phyloP scores from a whole-genome alignment of 2,888 invertebrate genomes.

The Trachelus tabidus region DNA sequence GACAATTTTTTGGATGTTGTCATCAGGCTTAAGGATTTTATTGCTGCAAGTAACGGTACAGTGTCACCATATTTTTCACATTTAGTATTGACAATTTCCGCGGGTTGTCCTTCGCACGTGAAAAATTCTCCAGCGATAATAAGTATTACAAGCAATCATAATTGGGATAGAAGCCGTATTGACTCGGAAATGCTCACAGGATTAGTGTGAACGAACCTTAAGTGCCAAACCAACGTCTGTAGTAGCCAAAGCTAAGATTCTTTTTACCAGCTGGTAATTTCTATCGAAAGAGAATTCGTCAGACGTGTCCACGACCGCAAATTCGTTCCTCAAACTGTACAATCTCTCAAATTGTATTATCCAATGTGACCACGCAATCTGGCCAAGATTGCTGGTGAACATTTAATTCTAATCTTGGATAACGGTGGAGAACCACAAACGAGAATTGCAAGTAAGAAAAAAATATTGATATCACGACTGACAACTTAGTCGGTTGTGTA shows the following conservation, averaged over 20 bases:
- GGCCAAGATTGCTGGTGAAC: not conserved
- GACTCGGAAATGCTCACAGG: not conserved
- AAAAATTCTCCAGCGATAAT: not conserved
- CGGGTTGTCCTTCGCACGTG: not conserved
- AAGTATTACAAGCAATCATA: not conserved
- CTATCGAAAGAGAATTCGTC: not conserved
- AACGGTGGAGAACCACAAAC: not conserved
- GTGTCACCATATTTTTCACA: not conserved
- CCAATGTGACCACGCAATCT: not conserved
- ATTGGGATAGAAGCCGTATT: not conserved
- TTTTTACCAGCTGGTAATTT: not conserved
- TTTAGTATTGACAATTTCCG: not conserved
- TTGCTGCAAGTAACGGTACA: not conserved
- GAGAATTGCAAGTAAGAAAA: not conserved
- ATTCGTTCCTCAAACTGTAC: not conserved
- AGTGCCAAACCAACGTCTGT: not conserved
- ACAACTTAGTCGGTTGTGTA: not conserved
- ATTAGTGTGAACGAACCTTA: not conserved
- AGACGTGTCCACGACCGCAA: not conserved
- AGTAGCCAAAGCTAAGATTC: not conserved
- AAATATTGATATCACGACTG: not conserved
- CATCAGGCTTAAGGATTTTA: not conserved
- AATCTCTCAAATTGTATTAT: not conserved
- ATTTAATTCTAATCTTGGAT: not conserved
- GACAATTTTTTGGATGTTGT: not conserved